Conservation (phyloP, 1,140 invertebrate species). For the Leptinotarsa defecta region DNA sequence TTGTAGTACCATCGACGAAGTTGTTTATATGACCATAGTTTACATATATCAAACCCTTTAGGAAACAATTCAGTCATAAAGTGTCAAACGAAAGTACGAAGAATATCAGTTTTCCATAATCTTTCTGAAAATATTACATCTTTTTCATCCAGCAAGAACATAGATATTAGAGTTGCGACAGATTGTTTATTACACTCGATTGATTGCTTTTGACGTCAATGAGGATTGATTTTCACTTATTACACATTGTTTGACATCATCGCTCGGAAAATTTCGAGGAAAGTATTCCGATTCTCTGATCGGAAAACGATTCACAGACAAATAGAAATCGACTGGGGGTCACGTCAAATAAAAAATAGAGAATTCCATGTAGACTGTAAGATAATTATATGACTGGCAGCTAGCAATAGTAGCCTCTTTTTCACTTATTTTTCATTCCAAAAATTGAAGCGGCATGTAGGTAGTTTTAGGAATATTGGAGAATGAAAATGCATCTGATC, state of each 20-base stretch:
- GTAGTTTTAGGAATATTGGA: too few species aligned
- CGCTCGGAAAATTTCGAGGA: not conserved
- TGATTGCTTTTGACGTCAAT: constrained; percentile 2
- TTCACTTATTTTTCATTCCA: too few species aligned
- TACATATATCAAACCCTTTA: too few species aligned
- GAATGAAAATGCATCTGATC: too few species aligned
- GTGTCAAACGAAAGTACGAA: too few species aligned
- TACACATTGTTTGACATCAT: constrained; percentile 1
- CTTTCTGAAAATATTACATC: not conserved
- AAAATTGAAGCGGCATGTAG: too few species aligned
- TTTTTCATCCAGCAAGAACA: not conserved
- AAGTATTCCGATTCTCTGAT: not conserved
- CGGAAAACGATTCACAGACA: not conserved
- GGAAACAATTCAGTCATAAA: too few species aligned
- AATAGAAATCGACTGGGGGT: not conserved
- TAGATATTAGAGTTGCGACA: not conserved
- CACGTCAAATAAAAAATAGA: not conserved
- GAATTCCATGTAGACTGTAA: not conserved
- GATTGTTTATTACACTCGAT: not conserved
- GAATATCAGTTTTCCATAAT: not conserved
- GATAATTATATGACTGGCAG: too few species aligned
- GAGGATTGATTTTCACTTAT: not conserved
- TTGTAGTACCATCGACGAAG: too few species aligned
- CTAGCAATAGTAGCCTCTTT: too few species aligned
- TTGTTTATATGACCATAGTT: too few species aligned